Evolutionary conservation across 2,797 vertebrate species (phyloP), one percentile per base, ranked within the genome.

Genomic region (Acridotheres tristis): DNA sequence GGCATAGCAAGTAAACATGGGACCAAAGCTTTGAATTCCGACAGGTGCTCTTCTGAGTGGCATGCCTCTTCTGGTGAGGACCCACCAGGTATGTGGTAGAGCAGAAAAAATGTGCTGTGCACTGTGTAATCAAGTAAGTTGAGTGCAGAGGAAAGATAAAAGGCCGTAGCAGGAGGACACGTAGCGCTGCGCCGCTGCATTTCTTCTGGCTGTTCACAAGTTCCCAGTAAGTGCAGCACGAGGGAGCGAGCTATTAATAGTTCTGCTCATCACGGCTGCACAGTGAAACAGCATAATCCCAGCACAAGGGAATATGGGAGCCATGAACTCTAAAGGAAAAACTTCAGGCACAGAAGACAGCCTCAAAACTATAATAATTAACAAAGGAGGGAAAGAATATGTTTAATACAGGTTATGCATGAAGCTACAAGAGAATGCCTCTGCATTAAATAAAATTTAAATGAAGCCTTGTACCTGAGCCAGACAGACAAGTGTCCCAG

Each of bases 211-310:
- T 90, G 22, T 12, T 85, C 69, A 21, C 55, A 55, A 75, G 88
- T 58, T 88, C 68, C 78, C 81, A 51, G 51, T 5, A 55, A 85
- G 87, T 61, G 63, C 71, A 88, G 71, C 71, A 63, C 1, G 3
- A 89, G 82, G 69, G 78, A 96, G 73, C 0, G 4, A 91, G 94
- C 85, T 95, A 94, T 94, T 81, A 96, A 88, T 85, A 94, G 85
- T 34, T 36, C 77, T 74, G 53, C 69, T 93, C 72, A 81, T 61
- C 79, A 68, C 30, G 13, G 76, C 73, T 81, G 82, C 63, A 78
- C 89, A 53, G 66, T 50, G 67, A 92, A 94, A 95, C 45, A 71
- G 57, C 73, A 77, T 59, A 91, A 73, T 53, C 74, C 62, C 57
- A 67, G 69, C 74, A 88, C 12, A 2, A 36, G 89, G 84, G 63